These are phyloP conservation scores for Tragelaphus scriptus DNA, from an alignment of 2,113 vertebrate species.

Conservation along the genomic window DNA sequence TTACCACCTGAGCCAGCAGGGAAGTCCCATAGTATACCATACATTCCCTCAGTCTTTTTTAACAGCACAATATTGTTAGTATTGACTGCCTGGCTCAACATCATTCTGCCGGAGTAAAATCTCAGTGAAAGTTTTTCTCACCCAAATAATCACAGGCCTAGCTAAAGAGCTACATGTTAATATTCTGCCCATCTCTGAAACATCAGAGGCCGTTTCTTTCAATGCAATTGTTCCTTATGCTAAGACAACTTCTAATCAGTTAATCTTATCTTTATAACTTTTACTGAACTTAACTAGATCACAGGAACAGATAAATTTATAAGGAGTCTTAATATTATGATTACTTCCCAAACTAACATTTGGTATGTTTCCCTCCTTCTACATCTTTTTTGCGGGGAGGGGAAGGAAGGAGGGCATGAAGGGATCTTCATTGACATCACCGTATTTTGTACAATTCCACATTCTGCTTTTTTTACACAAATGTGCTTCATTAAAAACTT, in stretches of 20 bases:
- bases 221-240: not conserved
- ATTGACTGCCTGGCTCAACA: not conserved
- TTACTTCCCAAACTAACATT: not conserved
- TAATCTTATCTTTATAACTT: not conserved
- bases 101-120: not conserved
- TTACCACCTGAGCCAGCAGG: not conserved
- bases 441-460: not conserved
- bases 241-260: not conserved
- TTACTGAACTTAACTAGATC: not conserved
- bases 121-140: not conserved
- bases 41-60: not conserved
- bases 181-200: not conserved
- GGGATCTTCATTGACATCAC: not conserved
- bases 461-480: not conserved
- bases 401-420: not conserved
- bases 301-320: not conserved
- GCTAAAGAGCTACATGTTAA: not conserved
- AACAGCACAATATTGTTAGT: not conserved
- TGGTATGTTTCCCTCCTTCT: not conserved
- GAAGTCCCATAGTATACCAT: not conserved
- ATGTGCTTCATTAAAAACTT: not conserved
- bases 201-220: not conserved
- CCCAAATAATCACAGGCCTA: not conserved
- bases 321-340: not conserved
- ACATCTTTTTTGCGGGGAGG: not conserved